phyloP scores from a whole-genome alignment of 2,113 vertebrate genomes.

The Chloropsis cyanopogon region DNA sequence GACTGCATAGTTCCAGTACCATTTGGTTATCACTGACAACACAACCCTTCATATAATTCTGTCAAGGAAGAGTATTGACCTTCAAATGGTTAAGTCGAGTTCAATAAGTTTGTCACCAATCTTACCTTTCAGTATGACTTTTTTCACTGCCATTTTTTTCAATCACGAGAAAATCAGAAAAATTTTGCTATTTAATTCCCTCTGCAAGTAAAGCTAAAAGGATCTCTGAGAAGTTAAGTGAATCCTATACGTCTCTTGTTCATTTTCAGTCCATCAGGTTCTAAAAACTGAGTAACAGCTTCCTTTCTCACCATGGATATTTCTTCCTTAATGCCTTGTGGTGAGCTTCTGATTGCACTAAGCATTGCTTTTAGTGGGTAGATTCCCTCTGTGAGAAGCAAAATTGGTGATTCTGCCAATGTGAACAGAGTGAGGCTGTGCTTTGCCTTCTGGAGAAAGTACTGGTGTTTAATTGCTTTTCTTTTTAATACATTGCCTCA shows the following conservation, averaged over 20 bases:
- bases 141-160: neutral
- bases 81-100: neutral
- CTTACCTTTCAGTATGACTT: neutral
- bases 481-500: neutral
- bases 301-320: neutral
- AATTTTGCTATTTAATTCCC: neutral
- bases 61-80: neutral
- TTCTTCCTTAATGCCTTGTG: slow-evolving; percentile 17
- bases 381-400: neutral
- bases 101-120: neutral
- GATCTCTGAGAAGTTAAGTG: neutral
- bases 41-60: neutral
- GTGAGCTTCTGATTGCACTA: slow-evolving; percentile 21
- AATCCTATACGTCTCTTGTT: neutral
- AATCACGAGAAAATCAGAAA: neutral
- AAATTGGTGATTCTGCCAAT: neutral
- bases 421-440: neutral
- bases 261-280: slow-evolving; percentile 23
- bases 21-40: neutral
- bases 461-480: slow-evolving; percentile 27
- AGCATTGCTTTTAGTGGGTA: neutral
- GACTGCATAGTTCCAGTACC: neutral
- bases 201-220: neutral
- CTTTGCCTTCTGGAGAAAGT: neutral
- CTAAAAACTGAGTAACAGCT: neutral